Evolutionary conservation across 1,140 invertebrate species (phyloP).

Genomic region (Eueides isabella): DNA sequence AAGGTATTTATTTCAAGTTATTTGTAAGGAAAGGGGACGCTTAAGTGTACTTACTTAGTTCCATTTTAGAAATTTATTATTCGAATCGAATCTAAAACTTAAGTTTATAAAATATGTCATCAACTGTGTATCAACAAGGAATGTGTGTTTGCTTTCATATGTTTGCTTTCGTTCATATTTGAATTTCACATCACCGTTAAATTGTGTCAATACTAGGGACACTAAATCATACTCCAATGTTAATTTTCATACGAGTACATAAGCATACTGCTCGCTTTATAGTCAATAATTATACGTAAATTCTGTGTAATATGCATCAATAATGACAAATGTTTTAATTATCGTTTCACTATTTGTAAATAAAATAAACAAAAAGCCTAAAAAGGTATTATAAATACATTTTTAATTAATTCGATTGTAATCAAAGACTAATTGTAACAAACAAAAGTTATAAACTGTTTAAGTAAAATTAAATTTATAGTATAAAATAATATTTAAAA

Average conservation of each 20-base stretch:
- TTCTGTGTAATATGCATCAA: not conserved
- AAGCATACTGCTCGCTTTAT: not conserved
- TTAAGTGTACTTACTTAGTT: no score
- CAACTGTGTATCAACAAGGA: slow-evolving; percentile 6
- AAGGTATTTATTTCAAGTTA: no score
- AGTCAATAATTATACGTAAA: not conserved
- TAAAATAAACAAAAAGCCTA: no score
- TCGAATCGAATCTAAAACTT: not conserved
- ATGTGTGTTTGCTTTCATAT: slow-evolving; percentile 28
- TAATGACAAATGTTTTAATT: not conserved
- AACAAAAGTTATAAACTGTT: not conserved
- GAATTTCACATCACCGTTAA: slow-evolving; percentile 28
- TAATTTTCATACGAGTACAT: slow-evolving; percentile 26
- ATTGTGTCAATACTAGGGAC: slow-evolving; percentile 28
- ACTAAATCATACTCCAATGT: slow-evolving; percentile 25
- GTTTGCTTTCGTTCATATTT: slow-evolving; percentile 28
- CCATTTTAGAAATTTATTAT: not conserved
- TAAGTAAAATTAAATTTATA: not conserved
- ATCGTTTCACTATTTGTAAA: no score
- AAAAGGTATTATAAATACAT: not conserved
- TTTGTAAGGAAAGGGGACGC: no score
- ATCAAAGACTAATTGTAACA: no score
- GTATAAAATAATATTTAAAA: not conserved
- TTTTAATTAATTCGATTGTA: not conserved
- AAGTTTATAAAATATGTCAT: not conserved